Percentiles rank a stretch among this genome's conserved stretches.
Evolutionary conservation across 2,888 invertebrate species (phyloP).

Genomic region (Ceratothoa steindachneri): DNA sequence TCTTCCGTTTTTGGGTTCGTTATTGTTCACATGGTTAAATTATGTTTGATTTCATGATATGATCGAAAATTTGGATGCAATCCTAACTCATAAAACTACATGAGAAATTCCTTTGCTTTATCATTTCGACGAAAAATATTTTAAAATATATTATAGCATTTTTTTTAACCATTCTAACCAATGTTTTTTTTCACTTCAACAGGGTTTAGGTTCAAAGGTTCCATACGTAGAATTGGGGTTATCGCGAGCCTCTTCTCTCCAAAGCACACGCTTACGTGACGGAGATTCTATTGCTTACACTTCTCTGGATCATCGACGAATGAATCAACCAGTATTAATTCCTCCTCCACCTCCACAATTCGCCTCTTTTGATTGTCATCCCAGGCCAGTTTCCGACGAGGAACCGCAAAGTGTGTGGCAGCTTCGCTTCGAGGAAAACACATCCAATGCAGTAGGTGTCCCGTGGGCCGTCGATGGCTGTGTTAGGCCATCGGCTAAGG

Average conservation of each 20-base stretch:
- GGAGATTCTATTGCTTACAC: background rate
- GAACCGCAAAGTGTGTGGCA: background rate
- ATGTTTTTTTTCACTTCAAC: too few relatives aligned
- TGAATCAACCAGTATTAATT: background rate
- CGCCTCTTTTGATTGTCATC: background rate
- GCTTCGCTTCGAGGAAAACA: background rate
- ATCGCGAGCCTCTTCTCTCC: background rate
- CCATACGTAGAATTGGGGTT: background rate
- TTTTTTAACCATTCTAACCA: too few relatives aligned
- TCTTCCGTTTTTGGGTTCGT: too few relatives aligned
- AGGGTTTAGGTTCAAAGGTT: background rate
- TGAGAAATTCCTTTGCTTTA: too few relatives aligned
- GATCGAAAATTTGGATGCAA: too few relatives aligned
- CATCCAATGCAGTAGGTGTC: background rate
- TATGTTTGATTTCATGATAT: too few relatives aligned
- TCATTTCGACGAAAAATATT: too few relatives aligned
- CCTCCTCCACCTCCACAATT: background rate
- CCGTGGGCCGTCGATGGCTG: background rate
- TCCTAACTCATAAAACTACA: too few relatives aligned
- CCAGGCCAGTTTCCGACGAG: background rate
- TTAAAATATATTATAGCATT: too few relatives aligned
- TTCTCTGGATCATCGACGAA: background rate
- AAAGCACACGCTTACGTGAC: background rate
- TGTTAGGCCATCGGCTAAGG: background rate
- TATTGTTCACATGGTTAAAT: too few relatives aligned